Conservation (phyloP, 2,888 invertebrate genomes). For the Hipparchia semele region DNA sequence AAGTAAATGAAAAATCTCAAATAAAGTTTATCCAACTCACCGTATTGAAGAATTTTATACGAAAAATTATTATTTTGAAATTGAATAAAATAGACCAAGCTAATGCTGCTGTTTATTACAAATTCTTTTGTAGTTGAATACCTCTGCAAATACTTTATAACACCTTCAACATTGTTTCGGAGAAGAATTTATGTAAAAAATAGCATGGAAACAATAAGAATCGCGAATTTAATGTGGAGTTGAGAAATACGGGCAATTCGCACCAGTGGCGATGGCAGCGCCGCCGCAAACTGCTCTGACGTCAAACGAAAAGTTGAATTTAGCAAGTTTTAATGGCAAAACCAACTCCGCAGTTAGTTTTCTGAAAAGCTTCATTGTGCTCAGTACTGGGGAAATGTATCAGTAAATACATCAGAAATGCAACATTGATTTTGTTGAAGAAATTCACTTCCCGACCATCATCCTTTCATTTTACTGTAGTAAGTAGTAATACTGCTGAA, state of each 20-base stretch:
- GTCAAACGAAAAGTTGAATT: slow-evolving; percentile 49
- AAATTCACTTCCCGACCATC: neutral
- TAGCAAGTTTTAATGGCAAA: slow-evolving; percentile 55
- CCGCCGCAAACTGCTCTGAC: slow-evolving; percentile 35
- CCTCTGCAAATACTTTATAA: neutral
- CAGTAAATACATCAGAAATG: neutral
- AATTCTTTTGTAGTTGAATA: slow-evolving; percentile 5
- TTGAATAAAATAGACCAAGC: too few species aligned
- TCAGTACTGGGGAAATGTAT: slow-evolving; percentile 40
- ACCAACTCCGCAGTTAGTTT: slow-evolving; percentile 48
- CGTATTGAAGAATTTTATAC: too few species aligned
- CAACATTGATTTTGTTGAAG: neutral
- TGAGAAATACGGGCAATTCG: slow-evolving; percentile 32
- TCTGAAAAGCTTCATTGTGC: slow-evolving; percentile 48
- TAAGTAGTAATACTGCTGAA: too few species aligned
- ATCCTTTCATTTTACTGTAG: too few species aligned
- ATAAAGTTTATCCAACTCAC: too few species aligned
- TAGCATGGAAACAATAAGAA: slow-evolving; percentile 19
- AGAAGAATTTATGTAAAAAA: neutral
- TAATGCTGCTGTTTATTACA: neutral
- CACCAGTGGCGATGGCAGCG: slow-evolving; percentile 21
- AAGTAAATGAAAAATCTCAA: too few species aligned
- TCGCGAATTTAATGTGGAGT: slow-evolving; percentile 26
- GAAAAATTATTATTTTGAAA: too few species aligned
- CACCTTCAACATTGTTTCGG: neutral